Evolutionary conservation across 2,888 invertebrate species (phyloP), one percentile per base, ranked within the genome.

Genomic region (Machimus rusticus): DNA sequence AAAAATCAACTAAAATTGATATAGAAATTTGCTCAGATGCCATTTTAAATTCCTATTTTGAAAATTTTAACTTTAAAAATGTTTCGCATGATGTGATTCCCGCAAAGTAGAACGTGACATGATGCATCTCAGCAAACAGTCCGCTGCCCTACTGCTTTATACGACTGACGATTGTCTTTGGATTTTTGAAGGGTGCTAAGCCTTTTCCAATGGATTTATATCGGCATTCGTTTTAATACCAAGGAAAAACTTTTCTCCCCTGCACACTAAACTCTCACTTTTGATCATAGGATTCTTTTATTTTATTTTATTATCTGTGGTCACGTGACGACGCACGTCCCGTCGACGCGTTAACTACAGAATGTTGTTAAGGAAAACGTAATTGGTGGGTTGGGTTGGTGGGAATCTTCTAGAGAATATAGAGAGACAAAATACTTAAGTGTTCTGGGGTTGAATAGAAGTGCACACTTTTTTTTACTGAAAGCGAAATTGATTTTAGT

Each of bases 291-390:
- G 12, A 12, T 66, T 66, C n/a, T 51, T 51, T n/a, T 51, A 16
- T 23, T 66, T 57, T 87, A 84, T 87, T 87, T 87, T 87, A 87
- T 87, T 87, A 87, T 87, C 79, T 87, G 87, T 84, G 82, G 87
- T 79, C 87, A 87, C 87, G 87, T 87, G 87, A 87, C 87, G 82
- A 51, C 82, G 46, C 79, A 78, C 78, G 43, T 43, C 37, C 78
- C 46, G 37, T 23, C 19, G 37, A 78, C 23, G 8, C 78, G 43
- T 78, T 43, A 78, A 43, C 37, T 43, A 19, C 39, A 78, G 5
- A 43, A 43, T 43, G 23, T 19, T 6, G 66, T 66, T 66, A 66
- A 66, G 66, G 66, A 23, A 66, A 19, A 66, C 28, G 23, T 66
- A 23, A 66, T 66, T 66, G 66, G 66, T 12, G 66, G 66, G 66